A percentile compares a stretch with the other conserved stretches of the same genome.
These are phyloP conservation scores for Solea solea DNA, from an alignment of 2,113 vertebrate species.

Conservation along the genomic window DNA sequence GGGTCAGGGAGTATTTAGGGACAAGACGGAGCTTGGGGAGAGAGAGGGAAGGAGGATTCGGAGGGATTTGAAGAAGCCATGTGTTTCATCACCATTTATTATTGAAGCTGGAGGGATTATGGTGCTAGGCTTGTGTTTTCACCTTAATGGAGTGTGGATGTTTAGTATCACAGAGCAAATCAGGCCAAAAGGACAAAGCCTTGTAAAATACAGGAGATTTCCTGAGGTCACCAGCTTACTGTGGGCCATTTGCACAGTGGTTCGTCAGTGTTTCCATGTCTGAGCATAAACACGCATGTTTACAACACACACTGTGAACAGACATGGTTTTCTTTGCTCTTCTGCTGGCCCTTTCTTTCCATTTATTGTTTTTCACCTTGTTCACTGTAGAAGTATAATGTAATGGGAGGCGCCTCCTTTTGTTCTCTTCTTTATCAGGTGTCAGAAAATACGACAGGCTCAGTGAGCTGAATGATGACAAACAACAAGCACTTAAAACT, in stretches of 20 bases:
- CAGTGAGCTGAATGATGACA: too few relatives aligned
- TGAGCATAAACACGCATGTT: too few relatives aligned
- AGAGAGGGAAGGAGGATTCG: slow-evolving; percentile 37
- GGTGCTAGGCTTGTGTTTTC: slow-evolving; percentile 30
- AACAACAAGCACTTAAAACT: too few relatives aligned
- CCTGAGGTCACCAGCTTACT: slow-evolving; percentile 27
- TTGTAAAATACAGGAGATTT: slow-evolving; percentile 21
- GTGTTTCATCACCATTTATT: slow-evolving; percentile 59
- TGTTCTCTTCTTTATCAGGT: too few relatives aligned
- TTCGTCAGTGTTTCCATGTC: background rate
- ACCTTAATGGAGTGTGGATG: slow-evolving; percentile 11
- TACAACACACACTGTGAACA: background rate
- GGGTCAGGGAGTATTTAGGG: slow-evolving; percentile 64
- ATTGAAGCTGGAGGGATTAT: slow-evolving; percentile 51
- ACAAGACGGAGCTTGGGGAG: slow-evolving; percentile 38
- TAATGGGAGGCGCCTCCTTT: too few relatives aligned
- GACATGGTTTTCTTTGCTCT: too few relatives aligned
- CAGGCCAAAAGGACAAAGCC: slow-evolving; percentile 43
- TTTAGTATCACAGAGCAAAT: slow-evolving; percentile 26
- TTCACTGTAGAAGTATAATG: too few relatives aligned
- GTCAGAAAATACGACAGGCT: too few relatives aligned
- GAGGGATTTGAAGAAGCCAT: slow-evolving; percentile 55
- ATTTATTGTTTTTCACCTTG: too few relatives aligned
- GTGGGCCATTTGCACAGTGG: slow-evolving; percentile 28
- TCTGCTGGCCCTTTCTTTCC: too few relatives aligned